phyloP scores from a whole-genome alignment of 2,888 invertebrate species.

The Drosophila diplacantha region DNA sequence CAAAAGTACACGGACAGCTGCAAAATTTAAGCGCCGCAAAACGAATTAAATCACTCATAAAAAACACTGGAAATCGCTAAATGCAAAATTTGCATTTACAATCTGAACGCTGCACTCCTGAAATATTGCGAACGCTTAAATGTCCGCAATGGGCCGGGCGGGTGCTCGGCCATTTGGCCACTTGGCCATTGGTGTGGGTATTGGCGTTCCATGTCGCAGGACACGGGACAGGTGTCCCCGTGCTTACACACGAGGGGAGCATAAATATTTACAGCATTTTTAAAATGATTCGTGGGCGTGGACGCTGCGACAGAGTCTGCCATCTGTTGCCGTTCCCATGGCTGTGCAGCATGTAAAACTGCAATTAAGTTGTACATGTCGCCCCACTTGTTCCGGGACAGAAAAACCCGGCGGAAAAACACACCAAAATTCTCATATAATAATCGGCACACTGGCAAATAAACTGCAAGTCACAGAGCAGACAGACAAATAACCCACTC shows the following conservation, averaged over 20 bases:
- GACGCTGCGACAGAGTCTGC: slow-evolving; percentile 21
- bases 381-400: slow-evolving; percentile 14
- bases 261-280: slow-evolving; percentile 70
- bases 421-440: slow-evolving; percentile 43
- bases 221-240: slow-evolving; percentile 43
- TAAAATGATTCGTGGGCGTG: slow-evolving; percentile 54
- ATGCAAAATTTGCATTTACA: slow-evolving; percentile 67
- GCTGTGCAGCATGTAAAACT: slow-evolving; percentile 62
- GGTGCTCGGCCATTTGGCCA: background rate
- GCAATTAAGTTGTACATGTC: slow-evolving; percentile 66
- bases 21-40: slow-evolving; percentile 25
- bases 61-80: slow-evolving; percentile 48
- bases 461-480: slow-evolving; percentile 62
- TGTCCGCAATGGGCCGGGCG: slow-evolving; percentile 10
- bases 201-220: slow-evolving; percentile 3
- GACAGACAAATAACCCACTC: slow-evolving; percentile 27
- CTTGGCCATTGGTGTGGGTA: slow-evolving; percentile 1
- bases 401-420: slow-evolving; percentile 35
- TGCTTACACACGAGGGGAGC: slow-evolving; percentile 44
- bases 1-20: slow-evolving; percentile 21
- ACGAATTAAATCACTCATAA: slow-evolving; percentile 53
- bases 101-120: slow-evolving; percentile 48
- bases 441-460: slow-evolving; percentile 50
- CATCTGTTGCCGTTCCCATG: slow-evolving; percentile 62
- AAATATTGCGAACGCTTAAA: slow-evolving; percentile 53